Conservation (phyloP, 2,113 vertebrate genomes). For the Urocynchramus pylzowi region DNA sequence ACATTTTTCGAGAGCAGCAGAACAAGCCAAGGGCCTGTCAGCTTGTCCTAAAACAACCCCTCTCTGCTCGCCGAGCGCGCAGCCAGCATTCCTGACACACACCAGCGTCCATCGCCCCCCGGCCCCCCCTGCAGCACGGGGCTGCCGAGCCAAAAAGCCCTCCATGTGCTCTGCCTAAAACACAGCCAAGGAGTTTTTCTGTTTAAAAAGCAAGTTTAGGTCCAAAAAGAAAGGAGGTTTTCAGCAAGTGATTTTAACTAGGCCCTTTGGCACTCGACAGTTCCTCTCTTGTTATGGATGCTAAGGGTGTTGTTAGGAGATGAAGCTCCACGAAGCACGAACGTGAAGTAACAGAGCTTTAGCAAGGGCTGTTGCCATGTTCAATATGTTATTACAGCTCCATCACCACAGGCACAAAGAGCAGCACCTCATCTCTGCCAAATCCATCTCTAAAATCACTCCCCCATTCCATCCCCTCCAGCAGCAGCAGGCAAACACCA, state of each 20-base stretch:
- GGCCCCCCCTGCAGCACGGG: neutral
- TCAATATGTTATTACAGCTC: constrained; percentile 54
- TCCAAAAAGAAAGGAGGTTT: constrained; percentile 33
- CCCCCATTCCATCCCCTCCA: constrained; percentile 6
- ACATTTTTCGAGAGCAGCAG: constrained; percentile 39
- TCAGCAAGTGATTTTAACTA: neutral
- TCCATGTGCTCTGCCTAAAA: neutral
- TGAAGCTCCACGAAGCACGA: constrained; percentile 8
- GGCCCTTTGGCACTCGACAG: constrained; percentile 12
- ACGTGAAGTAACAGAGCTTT: constrained; percentile 6
- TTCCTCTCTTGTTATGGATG: constrained; percentile 18
- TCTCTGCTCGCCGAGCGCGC: neutral
- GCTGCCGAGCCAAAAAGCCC: constrained; percentile 4
- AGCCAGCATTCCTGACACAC: constrained; percentile 41
- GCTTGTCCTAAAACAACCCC: constrained; percentile 62
- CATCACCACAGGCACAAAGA: constrained; percentile 51
- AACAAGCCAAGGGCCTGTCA: constrained; percentile 58
- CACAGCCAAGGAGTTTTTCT: neutral
- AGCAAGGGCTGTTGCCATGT: constrained; percentile 43
- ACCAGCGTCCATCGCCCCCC: neutral
- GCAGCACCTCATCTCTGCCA: constrained; percentile 27
- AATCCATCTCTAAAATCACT: constrained; percentile 21
- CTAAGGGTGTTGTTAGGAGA: constrained; percentile 27
- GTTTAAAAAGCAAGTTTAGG: constrained; percentile 25
- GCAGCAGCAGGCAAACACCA: constrained; percentile 11